phyloP scores from a whole-genome alignment of 2,797 vertebrate genomes.

The Sebastes kiyomatsui region DNA sequence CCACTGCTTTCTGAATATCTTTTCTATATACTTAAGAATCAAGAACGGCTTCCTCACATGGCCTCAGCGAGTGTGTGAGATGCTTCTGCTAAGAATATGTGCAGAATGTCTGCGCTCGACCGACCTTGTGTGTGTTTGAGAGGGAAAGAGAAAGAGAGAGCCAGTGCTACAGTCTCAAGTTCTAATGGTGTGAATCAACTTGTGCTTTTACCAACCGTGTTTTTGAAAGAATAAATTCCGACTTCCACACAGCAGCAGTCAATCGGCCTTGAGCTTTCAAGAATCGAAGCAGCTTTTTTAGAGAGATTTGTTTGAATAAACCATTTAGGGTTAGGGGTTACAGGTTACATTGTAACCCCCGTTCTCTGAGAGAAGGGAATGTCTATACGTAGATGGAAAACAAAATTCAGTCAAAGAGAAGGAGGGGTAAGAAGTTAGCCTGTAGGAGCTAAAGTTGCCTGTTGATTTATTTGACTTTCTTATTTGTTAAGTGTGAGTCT shows the following conservation, averaged over 20 bases:
- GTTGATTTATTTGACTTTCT: no score
- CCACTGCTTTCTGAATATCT: neutral
- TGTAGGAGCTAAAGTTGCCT: no score
- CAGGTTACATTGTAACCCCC: neutral
- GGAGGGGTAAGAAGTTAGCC: no score
- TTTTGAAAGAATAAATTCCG: slow-evolving; percentile 1
- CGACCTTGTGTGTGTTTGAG: neutral
- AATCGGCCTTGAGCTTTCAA: neutral
- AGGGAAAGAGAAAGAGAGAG: neutral
- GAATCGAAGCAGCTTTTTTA: neutral
- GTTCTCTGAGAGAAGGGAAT: neutral
- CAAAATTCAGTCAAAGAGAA: no score
- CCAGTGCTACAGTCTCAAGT: neutral
- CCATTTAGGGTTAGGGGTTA: neutral
- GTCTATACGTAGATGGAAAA: neutral
- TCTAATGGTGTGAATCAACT: slow-evolving; percentile 2
- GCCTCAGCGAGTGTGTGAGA: neutral
- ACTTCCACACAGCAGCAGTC: neutral
- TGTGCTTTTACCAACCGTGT: neutral
- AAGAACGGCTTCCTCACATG: neutral
- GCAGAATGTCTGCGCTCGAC: neutral
- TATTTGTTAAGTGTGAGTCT: no score
- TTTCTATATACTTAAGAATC: slow-evolving; percentile 1
- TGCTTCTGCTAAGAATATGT: neutral
- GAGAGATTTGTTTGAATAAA: neutral